These are phyloP conservation scores for Thera britannica DNA, from an alignment of 2,888 invertebrate genomes.

Conservation along the genomic window DNA sequence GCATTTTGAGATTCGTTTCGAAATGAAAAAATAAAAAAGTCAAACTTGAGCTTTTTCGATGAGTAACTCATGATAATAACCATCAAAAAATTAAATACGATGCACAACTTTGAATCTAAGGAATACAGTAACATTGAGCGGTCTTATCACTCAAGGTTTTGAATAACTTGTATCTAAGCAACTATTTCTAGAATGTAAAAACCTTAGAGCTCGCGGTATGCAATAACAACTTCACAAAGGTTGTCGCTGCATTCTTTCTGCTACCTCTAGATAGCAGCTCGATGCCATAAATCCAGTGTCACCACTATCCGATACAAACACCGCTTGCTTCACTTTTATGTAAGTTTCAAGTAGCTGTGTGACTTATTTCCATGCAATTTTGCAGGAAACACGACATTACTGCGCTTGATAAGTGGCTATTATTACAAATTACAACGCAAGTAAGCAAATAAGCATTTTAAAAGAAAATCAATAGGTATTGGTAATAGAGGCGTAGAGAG, in stretches of 20 bases:
- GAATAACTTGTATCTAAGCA: slow-evolving; percentile 7
- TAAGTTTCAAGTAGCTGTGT: slow-evolving; percentile 1
- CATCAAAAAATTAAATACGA: too few species aligned
- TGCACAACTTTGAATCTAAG: too few species aligned
- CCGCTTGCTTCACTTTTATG: slow-evolving; percentile 29
- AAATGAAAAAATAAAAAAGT: too few species aligned
- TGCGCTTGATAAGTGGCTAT: too few species aligned
- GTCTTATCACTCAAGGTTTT: not conserved
- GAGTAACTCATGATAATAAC: too few species aligned
- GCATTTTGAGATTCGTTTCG: too few species aligned
- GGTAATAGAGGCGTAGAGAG: slow-evolving; percentile 12
- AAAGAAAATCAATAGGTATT: not conserved
- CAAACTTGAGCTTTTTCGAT: too few species aligned
- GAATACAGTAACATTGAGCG: too few species aligned
- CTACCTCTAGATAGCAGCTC: slow-evolving; percentile 23
- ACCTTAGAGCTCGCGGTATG: slow-evolving; percentile 1
- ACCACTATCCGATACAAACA: slow-evolving; percentile 24
- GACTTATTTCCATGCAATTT: too few species aligned
- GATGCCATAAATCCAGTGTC: slow-evolving; percentile 34
- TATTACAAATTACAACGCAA: too few species aligned
- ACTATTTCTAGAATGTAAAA: slow-evolving; percentile 19
- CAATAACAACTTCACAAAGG: slow-evolving; percentile 18
- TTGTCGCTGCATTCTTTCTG: slow-evolving; percentile 24
- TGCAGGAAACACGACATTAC: too few species aligned
- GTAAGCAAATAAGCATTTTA: not conserved